Evolutionary conservation across 2,888 invertebrate species (phyloP).

Genomic region (Platypus cylindrus): DNA sequence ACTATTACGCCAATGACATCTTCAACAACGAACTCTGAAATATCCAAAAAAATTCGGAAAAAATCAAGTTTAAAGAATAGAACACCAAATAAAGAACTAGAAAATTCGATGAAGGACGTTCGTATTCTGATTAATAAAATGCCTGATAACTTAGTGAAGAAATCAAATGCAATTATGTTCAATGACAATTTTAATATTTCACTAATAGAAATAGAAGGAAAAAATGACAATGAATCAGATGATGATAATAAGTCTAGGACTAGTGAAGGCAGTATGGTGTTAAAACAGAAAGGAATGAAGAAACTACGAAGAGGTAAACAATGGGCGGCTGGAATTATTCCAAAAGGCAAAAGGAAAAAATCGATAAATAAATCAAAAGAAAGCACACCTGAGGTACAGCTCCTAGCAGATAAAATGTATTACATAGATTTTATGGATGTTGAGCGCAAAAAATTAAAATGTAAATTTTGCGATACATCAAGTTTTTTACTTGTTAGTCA

Average conservation of each 20-base stretch:
- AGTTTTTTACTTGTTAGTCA: conserved; percentile 53
- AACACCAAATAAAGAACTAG: conserved; percentile 8
- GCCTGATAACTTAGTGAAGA: conserved; percentile 16
- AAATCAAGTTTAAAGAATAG: conserved; percentile 19
- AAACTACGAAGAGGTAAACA: conserved; percentile 32
- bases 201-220: conserved; percentile 16
- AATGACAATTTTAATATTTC: conserved; percentile 1
- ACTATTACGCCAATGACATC: conserved; percentile 1
- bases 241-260: conserved; percentile 15
- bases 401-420: conserved; percentile 20
- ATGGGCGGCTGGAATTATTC: conserved; percentile 29
- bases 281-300: conserved; percentile 26
- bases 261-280: conserved; percentile 9
- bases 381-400: conserved; percentile 1
- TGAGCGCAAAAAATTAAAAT: conserved; percentile 28
- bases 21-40: conserved; percentile 2
- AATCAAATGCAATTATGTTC: neutral
- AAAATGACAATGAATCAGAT: conserved; percentile 17
- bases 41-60: conserved; percentile 12
- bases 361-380: conserved; percentile 3
- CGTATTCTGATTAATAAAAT: conserved; percentile 23
- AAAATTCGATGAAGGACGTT: conserved; percentile 20
- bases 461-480: conserved; percentile 46
- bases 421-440: conserved; percentile 18
- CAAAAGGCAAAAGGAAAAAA: conserved; percentile 18